Base-by-base conservation (phyloP, 1,140 invertebrate genomes). In the Aphelinus atriplicis region DNA sequence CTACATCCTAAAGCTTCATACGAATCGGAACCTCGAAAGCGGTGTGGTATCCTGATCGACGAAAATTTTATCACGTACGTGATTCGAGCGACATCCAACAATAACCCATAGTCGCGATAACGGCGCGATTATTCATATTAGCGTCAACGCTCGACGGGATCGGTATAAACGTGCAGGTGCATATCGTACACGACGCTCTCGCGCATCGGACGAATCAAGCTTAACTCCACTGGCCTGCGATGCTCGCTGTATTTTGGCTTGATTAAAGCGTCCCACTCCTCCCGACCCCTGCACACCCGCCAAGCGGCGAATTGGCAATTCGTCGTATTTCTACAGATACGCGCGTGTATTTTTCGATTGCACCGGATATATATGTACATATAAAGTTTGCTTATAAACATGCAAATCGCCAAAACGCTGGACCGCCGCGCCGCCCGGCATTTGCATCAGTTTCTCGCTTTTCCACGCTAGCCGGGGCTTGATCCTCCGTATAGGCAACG, bases 371-470 rank as follows among this genome's bases (percentile, higher is more conserved):
- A 46, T 61, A 45, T 61, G 60, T 43, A 61, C 2, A 57, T 50
- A 50, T 53, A 66, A 3, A 57, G 43, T 80, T 81, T 78, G 79
- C 81, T 82, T 81, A 82, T 82, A 82, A 82, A 82, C 81, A 82
- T 82, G 81, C 81, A 82, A 81, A 82, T 82, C 79, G 79, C 73
- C 71, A 63, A 70, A 70, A 56, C 68, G 56, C 56, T 4, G 48
- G 48, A 61, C 69, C 53, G 5, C 1, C 42, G 48, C 26, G 51
- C 69, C 53, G 5, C 1, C 42, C 6, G 7, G 46, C 63, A 72
- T 72, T 72, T 72, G 70, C 70, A 72, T 72, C 56, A 57, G 65
- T 56, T 51, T 60, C 7, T 61, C 55, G 42, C 43, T 63, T 63
- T 46, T 63, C 62, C 62, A 5, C 26, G 26, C 26, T 26, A 26